These are phyloP conservation scores for Paratrypauchen microcephalus DNA, from an alignment of 2,797 vertebrate genomes.

Conservation along the genomic window DNA sequence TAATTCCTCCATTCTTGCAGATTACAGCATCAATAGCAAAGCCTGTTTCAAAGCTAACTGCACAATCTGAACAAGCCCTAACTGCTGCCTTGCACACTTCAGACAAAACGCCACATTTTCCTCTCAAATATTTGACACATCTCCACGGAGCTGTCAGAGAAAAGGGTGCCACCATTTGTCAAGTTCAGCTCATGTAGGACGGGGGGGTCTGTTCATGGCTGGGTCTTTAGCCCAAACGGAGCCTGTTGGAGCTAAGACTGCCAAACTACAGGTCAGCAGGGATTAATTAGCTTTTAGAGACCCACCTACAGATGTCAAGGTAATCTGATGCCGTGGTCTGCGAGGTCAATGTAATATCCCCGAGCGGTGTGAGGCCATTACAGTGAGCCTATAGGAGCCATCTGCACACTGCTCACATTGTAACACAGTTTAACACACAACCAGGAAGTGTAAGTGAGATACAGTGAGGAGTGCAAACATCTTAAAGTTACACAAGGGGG, in stretches of 20 bases:
- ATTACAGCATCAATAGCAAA: neutral
- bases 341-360: conserved; percentile 79
- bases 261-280: conserved; percentile 75
- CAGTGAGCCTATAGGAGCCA: conserved; percentile 53
- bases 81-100: neutral
- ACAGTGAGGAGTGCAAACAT: neutral
- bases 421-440: conserved; percentile 31
- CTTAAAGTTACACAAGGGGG: too few species aligned
- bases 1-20: too few species aligned
- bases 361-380: conserved; percentile 53
- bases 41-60: neutral
- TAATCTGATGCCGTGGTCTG: conserved; percentile 73
- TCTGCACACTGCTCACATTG: conserved; percentile 9
- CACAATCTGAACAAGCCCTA: neutral
- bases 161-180: conserved; percentile 29
- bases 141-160: conserved; percentile 27
- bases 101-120: conserved; percentile 8
- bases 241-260: conserved; percentile 66
- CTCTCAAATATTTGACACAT: conserved; percentile 33
- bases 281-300: conserved; percentile 83
- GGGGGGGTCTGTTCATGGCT: conserved; percentile 45
- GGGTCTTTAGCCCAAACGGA: conserved; percentile 58
- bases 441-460: conserved; percentile 55
- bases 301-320: conserved; percentile 78
- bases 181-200: conserved; percentile 38